Percentiles rank a stretch among this genome's conserved stretches.
phyloP scores from a whole-genome alignment of 2,888 invertebrate species.

The Drosophila phalerata region DNA sequence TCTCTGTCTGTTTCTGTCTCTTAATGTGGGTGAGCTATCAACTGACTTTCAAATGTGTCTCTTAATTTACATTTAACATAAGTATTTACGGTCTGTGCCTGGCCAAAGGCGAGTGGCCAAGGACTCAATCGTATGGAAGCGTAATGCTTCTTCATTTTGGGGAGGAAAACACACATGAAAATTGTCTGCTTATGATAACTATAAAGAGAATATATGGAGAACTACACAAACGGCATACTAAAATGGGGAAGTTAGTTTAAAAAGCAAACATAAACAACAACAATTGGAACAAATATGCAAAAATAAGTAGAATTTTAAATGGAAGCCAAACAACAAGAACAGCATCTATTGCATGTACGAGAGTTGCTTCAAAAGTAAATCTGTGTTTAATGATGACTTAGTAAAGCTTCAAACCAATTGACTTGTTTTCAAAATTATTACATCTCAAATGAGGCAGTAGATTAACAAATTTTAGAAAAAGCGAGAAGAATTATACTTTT shows the following conservation, averaged over 20 bases:
- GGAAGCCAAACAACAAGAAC: slow-evolving; percentile 63
- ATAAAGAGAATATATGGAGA: slow-evolving; percentile 46
- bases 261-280: slow-evolving; percentile 54
- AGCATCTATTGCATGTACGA: slow-evolving; percentile 14
- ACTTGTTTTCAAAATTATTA: not conserved
- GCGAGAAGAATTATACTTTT: too few relatives aligned
- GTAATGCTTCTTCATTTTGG: not conserved
- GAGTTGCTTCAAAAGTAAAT: not conserved
- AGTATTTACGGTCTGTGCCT: slow-evolving; percentile 25
- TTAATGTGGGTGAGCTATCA: slow-evolving; percentile 15
- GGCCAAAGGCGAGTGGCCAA: slow-evolving; percentile 13
- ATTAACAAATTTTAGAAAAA: too few relatives aligned
- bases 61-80: slow-evolving; percentile 36
- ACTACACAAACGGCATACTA: slow-evolving; percentile 30
- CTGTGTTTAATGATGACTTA: not conserved
- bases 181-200: slow-evolving; percentile 70
- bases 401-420: not conserved
- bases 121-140: slow-evolving; percentile 47
- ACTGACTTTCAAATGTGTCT: slow-evolving; percentile 20
- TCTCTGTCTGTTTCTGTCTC: slow-evolving; percentile 3
- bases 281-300: slow-evolving; percentile 72
- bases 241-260: slow-evolving; percentile 44
- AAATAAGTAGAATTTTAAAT: slow-evolving; percentile 76
- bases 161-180: slow-evolving; percentile 31
- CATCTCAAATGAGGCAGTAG: too few relatives aligned